These are phyloP conservation scores for Okapia johnstoni DNA, from an alignment of 2,113 vertebrate genomes.

Conservation along the genomic window DNA sequence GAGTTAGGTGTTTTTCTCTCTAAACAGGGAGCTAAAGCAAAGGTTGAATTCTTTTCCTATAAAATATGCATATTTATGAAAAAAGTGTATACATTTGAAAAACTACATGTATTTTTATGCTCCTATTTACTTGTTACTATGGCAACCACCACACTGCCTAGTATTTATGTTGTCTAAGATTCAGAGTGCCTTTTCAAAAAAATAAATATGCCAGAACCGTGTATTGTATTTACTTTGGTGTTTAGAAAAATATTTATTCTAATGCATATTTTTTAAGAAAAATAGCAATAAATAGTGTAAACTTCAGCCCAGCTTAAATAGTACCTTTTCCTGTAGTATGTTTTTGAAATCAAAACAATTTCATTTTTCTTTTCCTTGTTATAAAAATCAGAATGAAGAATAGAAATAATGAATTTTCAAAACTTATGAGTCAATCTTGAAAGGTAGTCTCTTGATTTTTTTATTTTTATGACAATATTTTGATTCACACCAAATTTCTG, in stretches of 20 bases:
- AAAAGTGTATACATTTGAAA: constrained; percentile 61
- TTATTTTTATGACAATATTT: constrained; percentile 35
- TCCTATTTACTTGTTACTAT: constrained; percentile 68
- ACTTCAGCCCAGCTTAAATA: constrained; percentile 36
- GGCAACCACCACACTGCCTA: constrained; percentile 63
- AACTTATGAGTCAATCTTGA: constrained; percentile 23
- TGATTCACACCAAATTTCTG: constrained; percentile 9
- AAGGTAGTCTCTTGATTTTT: not conserved
- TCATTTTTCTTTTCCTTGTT: constrained; percentile 15
- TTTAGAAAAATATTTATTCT: constrained; percentile 71
- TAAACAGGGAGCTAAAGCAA: constrained; percentile 29
- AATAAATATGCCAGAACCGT: constrained; percentile 62
- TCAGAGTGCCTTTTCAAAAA: constrained; percentile 63
- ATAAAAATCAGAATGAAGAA: not conserved
- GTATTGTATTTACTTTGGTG: constrained; percentile 54
- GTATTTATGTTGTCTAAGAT: constrained; percentile 73
- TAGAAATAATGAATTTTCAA: constrained; percentile 46
- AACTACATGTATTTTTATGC: constrained; percentile 65
- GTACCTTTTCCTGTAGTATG: constrained; percentile 26
- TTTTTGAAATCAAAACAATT: constrained; percentile 60
- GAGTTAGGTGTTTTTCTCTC: constrained; percentile 6
- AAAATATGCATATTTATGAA: constrained; percentile 65
- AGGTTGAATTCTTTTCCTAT: constrained; percentile 45
- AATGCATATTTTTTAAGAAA: constrained; percentile 55
- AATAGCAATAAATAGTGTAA: constrained; percentile 62